Evolutionary conservation across 2,113 vertebrate genomes (phyloP), one percentile per base, ranked within the genome.

Genomic region (Campylomormyrus tamandua): DNA sequence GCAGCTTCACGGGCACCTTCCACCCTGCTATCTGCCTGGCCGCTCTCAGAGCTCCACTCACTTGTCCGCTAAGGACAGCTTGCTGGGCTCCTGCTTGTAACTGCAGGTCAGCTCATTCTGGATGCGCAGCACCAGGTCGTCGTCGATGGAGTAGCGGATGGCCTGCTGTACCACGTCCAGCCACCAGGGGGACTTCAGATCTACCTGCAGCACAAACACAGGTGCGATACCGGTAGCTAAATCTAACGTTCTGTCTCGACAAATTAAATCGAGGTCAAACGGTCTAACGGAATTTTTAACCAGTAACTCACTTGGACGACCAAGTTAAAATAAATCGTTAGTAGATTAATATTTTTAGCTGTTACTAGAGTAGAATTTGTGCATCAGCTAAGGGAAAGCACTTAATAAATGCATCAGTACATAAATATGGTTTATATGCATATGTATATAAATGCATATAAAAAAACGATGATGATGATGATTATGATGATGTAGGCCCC

Each of bases 31-130:
- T 80, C 74, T 17, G 31, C 3, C 35, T 17, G 5, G 3, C 70
- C 19, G 11, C 70, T 80, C 15, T 80, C 74, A 7, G 5, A 80
- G 74, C 13, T 42, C 35, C 1, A 80, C 74, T 80, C 74, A 99
- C 98, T 99, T 99, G 92, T 99, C 98, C 92, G 97, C 97, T 97
- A 99, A 97, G 91, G 97, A 98, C 70, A 99, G 93, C 92, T 97
- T 98, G 95, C 93, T 95, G 7, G 93, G 95, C 92, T 98, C 96
- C 90, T 98, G 98, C 90, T 99, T 99, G 94, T 98, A 99, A 95
- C 96, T 98, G 94, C 94, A 94, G 0, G 97, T 97, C 91, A 99
- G 95, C 95, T 99, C 98, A 0, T 99, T 99, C 92, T 97, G 97
- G 80, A 99, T 96, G 21, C 98, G 96, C 3, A 96, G 96, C 91